Base-by-base conservation (phyloP, 2,113 vertebrate species). In the Solea senegalensis region DNA sequence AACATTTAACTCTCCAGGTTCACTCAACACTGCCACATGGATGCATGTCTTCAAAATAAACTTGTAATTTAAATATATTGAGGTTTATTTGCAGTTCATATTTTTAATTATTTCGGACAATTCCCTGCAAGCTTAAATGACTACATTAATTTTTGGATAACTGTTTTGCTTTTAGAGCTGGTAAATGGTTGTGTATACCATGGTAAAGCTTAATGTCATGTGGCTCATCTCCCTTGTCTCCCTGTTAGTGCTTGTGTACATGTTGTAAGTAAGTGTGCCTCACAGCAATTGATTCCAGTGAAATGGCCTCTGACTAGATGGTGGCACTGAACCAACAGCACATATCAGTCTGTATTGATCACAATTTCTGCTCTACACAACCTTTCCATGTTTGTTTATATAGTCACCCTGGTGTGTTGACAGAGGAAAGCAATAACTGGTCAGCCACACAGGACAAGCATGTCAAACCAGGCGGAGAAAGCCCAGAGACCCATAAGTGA, bases 311-410 rank as follows among this genome's bases (percentile, higher is more conserved):
- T 82, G 76, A 86, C 72, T 74, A 34, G 69, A 71, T 70, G 65
- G 63, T 78, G 76, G 58, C 65, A 15, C 77, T 44, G 76, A 83
- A 87, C 60, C 70, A 76, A 79, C 78, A 76, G 52, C 74, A 71
- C 76, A 76, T 59, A 58, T 75, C 69, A 9, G 63, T 73, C 40
- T 9, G 27, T 76, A 88, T 85, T 74, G 88, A 89, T 88, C 8
- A 43, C 40, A 56, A 14, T 75, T 62, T 49, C 57, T 50, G 51
- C 63, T 50, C 61, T 66, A 50, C 71, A 77, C 66, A 86, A 69
- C 75, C 73, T 65, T 78, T 71, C 78, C 66, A 54, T 72, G 74
- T 73, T 80, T 89, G 80, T 84, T 91, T 87, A 72, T 82, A 86
- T 65, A 57, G 60, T 27, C 63, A 27, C 82, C 65, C 63, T 56